Percentiles rank a stretch among this genome's conserved stretches.
Evolutionary conservation across 2,113 vertebrate genomes (phyloP).

Genomic region (Pipra filicauda): DNA sequence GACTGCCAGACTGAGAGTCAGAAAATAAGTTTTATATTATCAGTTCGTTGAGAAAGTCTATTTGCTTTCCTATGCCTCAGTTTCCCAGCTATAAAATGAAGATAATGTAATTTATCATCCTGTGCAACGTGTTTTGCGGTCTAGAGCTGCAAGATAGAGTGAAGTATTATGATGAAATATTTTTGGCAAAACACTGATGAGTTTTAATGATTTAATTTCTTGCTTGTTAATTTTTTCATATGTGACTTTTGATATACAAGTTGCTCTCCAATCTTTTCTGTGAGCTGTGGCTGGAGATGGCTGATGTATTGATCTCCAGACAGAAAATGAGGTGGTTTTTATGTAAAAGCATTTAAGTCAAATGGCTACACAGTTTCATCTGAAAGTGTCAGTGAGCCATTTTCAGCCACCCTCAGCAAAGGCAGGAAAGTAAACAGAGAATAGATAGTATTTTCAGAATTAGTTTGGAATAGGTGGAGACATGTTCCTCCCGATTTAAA

Average conservation of each 20-base stretch:
- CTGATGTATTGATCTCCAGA: not conserved
- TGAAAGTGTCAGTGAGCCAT: not conserved
- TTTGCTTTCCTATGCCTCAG: conserved; percentile 58
- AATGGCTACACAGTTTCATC: not conserved
- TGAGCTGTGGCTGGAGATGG: not conserved
- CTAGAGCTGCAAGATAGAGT: conserved; percentile 7
- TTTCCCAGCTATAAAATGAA: conserved; percentile 58
- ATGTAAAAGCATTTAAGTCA: not conserved
- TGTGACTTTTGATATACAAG: conserved; percentile 1
- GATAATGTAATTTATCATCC: conserved; percentile 57
- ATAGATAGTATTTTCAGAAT: not conserved
- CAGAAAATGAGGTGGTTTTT: conserved; percentile 4
- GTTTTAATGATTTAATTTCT: conserved; percentile 59
- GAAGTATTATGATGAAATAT: conserved; percentile 30
- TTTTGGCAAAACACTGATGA: conserved; percentile 34
- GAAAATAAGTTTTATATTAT: conserved; percentile 48
- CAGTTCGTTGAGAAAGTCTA: conserved; percentile 35
- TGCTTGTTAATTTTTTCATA: conserved; percentile 4
- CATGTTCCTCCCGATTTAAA: not conserved
- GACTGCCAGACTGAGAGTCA: conserved; percentile 23
- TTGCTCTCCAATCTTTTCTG: not conserved
- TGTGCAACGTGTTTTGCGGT: not conserved
- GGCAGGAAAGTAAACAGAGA: not conserved
- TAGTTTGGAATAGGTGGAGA: not conserved
- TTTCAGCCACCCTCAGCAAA: not conserved